Evolutionary conservation across 2,113 vertebrate genomes (phyloP).

Genomic region (Fulmarus glacialis): DNA sequence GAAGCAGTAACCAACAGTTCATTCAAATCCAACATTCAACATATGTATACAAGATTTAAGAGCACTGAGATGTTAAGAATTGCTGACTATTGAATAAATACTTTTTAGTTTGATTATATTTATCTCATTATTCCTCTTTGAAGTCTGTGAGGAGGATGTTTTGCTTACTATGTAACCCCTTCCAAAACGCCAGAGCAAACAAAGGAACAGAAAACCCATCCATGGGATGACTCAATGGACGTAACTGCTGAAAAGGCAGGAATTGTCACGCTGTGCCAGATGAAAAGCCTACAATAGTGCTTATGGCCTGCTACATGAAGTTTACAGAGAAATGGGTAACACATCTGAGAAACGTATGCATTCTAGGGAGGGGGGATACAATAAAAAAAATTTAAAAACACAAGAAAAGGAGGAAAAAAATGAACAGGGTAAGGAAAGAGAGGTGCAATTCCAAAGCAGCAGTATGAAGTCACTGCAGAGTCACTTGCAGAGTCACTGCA

Average conservation of each 20-base stretch:
- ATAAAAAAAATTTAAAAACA: neutral
- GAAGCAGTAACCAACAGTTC: neutral
- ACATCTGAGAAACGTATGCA: neutral
- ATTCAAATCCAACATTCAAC: neutral
- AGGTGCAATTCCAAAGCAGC: neutral
- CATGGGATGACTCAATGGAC: neutral
- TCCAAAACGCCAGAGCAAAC: neutral
- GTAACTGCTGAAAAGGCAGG: neutral
- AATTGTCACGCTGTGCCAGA: neutral
- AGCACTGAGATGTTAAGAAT: neutral
- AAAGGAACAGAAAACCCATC: neutral
- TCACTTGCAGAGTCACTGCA: neutral
- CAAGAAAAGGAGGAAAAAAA: neutral
- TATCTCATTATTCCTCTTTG: neutral
- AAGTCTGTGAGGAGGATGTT: neutral
- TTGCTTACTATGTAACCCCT: neutral
- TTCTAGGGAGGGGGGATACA: neutral
- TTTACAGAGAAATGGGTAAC: neutral
- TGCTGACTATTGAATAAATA: neutral
- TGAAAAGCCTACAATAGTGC: neutral
- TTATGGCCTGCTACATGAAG: neutral
- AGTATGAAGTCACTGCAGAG: neutral
- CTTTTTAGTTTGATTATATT: neutral
- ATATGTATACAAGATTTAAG: neutral
- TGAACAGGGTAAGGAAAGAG: neutral